Percentiles rank a stretch among this genome's conserved stretches.
Evolutionary conservation across 2,888 invertebrate species (phyloP).

Genomic region (Cheilosia scutellata): DNA sequence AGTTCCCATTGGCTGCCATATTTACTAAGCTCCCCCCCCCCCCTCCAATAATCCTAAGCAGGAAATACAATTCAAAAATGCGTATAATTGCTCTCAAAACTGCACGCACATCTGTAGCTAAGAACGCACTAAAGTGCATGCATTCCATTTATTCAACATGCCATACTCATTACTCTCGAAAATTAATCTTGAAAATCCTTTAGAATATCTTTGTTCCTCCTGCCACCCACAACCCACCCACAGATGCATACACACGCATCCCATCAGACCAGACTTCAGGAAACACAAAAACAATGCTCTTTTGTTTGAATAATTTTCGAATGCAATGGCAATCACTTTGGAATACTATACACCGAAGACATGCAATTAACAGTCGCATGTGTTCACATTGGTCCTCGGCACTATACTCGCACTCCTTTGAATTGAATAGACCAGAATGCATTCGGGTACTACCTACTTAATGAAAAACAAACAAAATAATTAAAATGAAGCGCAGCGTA

Average conservation of each 20-base stretch:
- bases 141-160: slow-evolving; percentile 35
- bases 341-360: slow-evolving; percentile 1
- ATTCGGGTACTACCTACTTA: background rate
- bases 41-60: background rate
- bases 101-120: slow-evolving; percentile 55
- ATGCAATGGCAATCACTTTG: slow-evolving; percentile 42
- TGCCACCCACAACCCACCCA: background rate
- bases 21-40: slow-evolving; percentile 9
- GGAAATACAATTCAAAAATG: slow-evolving; percentile 27
- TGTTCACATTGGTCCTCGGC: slow-evolving; percentile 11
- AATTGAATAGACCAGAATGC: slow-evolving; percentile 13
- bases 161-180: slow-evolving; percentile 52
- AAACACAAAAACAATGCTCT: slow-evolving; percentile 29
- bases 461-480: slow-evolving; percentile 19
- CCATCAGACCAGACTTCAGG: background rate
- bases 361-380: slow-evolving; percentile 61
- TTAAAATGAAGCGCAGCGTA: slow-evolving; percentile 34
- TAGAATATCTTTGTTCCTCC: slow-evolving; percentile 9
- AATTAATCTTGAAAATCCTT: slow-evolving; percentile 58
- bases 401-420: background rate
- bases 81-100: slow-evolving; percentile 45
- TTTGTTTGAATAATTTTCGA: slow-evolving; percentile 53
- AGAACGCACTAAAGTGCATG: slow-evolving; percentile 58
- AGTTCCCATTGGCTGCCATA: slow-evolving; percentile 6
- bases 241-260: background rate